Conservation (phyloP, 2,888 invertebrate species). For the Argyresthia goedartella region DNA sequence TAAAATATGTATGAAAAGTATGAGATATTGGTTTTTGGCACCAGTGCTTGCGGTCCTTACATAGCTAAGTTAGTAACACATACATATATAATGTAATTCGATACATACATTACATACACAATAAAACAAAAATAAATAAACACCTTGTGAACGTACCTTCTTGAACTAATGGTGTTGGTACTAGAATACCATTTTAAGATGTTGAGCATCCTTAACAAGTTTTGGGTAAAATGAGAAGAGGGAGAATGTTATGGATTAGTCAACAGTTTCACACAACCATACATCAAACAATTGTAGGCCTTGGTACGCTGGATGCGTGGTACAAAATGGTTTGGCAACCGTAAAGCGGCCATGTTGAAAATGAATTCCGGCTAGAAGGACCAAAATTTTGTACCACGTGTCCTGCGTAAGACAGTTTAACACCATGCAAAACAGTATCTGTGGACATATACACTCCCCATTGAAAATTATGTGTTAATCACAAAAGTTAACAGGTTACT, state of each 20-base stretch:
- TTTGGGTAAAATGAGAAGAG: slow-evolving; percentile 65
- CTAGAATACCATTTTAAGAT: slow-evolving; percentile 62
- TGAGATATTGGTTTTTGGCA: slow-evolving; percentile 35
- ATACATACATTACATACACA: slow-evolving; percentile 45
- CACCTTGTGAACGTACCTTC: slow-evolving; percentile 64
- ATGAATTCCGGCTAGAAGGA: background rate
- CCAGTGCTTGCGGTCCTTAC: slow-evolving; percentile 35
- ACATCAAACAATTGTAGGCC: slow-evolving; percentile 29
- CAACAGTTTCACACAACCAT: slow-evolving; percentile 41
- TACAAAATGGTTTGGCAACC: slow-evolving; percentile 27
- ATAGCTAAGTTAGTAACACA: slow-evolving; percentile 42
- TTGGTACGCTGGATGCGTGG: slow-evolving; percentile 27
- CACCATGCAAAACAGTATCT: slow-evolving; percentile 54
- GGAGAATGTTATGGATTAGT: slow-evolving; percentile 72
- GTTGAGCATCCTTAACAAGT: slow-evolving; percentile 69
- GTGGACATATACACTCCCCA: slow-evolving; percentile 30
- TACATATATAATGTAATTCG: slow-evolving; percentile 40
- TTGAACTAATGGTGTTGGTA: slow-evolving; percentile 64
- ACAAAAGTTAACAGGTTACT: slow-evolving; percentile 36
- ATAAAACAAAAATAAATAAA: slow-evolving; percentile 48
- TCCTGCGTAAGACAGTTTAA: slow-evolving; percentile 26
- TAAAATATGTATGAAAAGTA: slow-evolving; percentile 13
- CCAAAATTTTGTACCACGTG: slow-evolving; percentile 32
- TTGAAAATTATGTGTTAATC: slow-evolving; percentile 29
- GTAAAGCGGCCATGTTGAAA: background rate